Conservation (phyloP, 2,113 vertebrate species). For the Herpailurus yagouaroundi region DNA sequence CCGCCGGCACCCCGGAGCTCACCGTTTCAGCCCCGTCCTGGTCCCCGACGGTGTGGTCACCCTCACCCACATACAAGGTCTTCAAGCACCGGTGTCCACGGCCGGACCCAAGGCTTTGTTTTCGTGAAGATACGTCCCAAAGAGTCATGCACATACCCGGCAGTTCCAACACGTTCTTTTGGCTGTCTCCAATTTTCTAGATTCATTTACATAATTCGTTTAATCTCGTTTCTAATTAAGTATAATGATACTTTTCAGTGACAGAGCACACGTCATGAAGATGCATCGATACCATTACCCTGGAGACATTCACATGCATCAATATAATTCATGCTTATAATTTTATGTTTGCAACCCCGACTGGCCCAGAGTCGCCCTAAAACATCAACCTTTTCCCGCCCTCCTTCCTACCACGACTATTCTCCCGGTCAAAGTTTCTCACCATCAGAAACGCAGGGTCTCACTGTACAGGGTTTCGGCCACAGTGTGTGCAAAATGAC, state of each 20-base stretch:
- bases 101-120: background rate
- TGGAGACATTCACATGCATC: background rate
- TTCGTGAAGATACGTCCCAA: background rate
- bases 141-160: background rate
- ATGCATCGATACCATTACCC: background rate
- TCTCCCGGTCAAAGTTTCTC: background rate
- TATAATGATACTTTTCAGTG: background rate
- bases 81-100: no score
- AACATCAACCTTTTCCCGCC: background rate
- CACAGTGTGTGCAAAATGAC: background rate
- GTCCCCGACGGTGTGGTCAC: no score
- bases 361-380: background rate
- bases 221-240: background rate
- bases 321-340: background rate
- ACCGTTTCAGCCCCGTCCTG: background rate
- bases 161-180: background rate
- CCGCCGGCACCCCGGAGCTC: rapidly evolving
- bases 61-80: background rate
- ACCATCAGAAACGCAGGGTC: background rate
- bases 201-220: background rate
- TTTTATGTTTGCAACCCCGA: background rate
- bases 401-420: background rate
- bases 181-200: background rate
- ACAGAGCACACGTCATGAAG: background rate
- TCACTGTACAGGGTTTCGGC: background rate